Conservation (phyloP, 2,888 invertebrate species). For the Lycaena phlaeas region DNA sequence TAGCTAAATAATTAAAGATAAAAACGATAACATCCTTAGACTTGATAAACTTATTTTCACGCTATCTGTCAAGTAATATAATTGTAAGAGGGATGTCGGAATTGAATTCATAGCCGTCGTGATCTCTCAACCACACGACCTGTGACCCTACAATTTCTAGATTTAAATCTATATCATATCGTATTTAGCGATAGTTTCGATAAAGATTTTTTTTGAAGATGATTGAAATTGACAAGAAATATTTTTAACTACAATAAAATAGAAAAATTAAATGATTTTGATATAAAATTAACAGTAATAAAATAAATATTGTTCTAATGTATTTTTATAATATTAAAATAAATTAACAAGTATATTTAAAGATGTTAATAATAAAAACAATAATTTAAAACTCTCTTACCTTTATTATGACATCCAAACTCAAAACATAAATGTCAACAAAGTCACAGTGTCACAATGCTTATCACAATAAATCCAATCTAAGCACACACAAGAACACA, state of each 20-base stretch:
- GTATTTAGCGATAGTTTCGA: conserved; percentile 11
- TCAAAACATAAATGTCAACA: conserved; percentile 29
- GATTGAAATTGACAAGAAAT: no score
- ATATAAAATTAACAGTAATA: no score
- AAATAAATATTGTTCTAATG: no score
- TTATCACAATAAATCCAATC: conserved; percentile 35
- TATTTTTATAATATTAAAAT: no score
- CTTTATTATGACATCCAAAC: conserved; percentile 63
- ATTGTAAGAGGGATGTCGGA: background rate
- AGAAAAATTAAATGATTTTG: no score
- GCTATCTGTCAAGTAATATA: no score
- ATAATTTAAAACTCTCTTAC: conserved; percentile 33
- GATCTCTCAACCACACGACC: conserved; percentile 28
- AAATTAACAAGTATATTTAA: conserved; percentile 1
- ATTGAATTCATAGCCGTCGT: conserved; percentile 17
- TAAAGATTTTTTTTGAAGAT: no score
- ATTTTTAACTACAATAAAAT: no score
- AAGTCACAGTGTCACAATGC: conserved; percentile 37
- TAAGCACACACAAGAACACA: conserved; percentile 26
- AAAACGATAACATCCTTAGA: no score
- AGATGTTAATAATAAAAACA: conserved; percentile 10
- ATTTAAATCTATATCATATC: conserved; percentile 22
- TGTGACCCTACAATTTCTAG: conserved; percentile 28
- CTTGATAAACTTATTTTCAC: no score
- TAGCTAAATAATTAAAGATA: no score